These are phyloP conservation scores for Hyperoplus immaculatus DNA, from an alignment of 2,797 vertebrate species.

Conservation along the genomic window DNA sequence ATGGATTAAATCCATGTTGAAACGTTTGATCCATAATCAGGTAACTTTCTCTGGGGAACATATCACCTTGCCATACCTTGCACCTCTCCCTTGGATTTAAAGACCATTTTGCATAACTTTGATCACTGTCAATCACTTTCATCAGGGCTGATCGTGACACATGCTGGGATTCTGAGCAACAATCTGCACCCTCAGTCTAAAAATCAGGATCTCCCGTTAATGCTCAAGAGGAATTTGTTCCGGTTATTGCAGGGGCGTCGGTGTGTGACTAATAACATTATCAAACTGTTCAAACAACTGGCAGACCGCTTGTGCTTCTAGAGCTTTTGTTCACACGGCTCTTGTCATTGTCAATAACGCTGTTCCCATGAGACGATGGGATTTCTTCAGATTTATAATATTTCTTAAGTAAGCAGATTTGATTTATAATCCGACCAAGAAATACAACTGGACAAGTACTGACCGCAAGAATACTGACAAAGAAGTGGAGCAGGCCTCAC, in stretches of 20 bases:
- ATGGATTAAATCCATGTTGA: not conserved
- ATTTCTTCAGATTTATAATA: slow-evolving; percentile 17
- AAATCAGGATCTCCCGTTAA: slow-evolving; percentile 58
- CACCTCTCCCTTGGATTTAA: not conserved
- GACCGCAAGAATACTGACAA: not conserved
- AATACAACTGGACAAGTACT: not conserved
- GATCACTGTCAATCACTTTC: not conserved
- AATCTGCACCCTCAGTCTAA: slow-evolving; percentile 11
- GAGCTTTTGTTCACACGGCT: slow-evolving; percentile 46
- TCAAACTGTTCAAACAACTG: slow-evolving; percentile 77
- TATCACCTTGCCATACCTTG: no score
- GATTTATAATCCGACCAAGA: not conserved
- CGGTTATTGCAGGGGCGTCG: slow-evolving; percentile 68
- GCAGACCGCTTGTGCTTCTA: slow-evolving; percentile 49
- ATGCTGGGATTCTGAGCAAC: slow-evolving; percentile 7
- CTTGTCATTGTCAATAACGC: slow-evolving; percentile 29
- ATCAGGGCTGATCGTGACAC: not conserved
- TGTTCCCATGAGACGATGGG: slow-evolving; percentile 24
- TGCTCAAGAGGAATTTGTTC: slow-evolving; percentile 70
- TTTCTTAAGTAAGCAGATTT: slow-evolving; percentile 14
- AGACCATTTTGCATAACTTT: not conserved
- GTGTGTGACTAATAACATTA: slow-evolving; percentile 73
- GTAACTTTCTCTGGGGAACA: not conserved
- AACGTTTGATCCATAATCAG: not conserved
- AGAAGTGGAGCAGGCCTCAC: not conserved